Evolutionary conservation across 2,888 invertebrate genomes (phyloP).

Genomic region (Xanthorhoe spadicearia): DNA sequence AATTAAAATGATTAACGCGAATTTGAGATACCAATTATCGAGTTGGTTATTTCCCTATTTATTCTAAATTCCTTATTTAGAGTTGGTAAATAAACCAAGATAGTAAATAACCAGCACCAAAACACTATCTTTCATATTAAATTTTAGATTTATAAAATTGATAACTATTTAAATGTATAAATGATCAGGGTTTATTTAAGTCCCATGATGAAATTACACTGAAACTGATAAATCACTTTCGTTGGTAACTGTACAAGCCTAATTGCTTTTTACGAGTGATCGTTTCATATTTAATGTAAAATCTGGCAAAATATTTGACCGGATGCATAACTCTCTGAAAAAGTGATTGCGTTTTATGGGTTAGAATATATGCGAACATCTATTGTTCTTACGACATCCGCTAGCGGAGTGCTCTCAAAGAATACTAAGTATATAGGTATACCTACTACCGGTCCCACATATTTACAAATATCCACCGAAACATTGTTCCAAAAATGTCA

Average conservation of each 20-base stretch:
- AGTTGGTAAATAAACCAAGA: too few relatives aligned
- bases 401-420: conserved; percentile 25
- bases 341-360: conserved; percentile 26
- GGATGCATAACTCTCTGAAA: conserved; percentile 22
- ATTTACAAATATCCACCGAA: neutral
- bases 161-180: too few relatives aligned
- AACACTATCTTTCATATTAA: too few relatives aligned
- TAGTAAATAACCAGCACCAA: too few relatives aligned
- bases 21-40: neutral
- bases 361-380: conserved; percentile 25
- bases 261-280: neutral
- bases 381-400: conserved; percentile 36
- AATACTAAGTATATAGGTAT: too few relatives aligned
- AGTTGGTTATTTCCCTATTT: neutral
- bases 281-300: neutral
- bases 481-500: too few relatives aligned
- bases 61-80: too few relatives aligned
- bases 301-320: conserved; percentile 5
- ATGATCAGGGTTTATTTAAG: too few relatives aligned
- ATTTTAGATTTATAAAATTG: too few relatives aligned
- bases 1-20: conserved; percentile 6
- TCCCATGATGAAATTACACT: neutral
- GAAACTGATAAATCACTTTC: neutral
- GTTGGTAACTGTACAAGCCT: neutral
- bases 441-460: neutral